Percentiles rank a stretch among this genome's conserved stretches.
Conservation (phyloP, 2,888 invertebrate species). For the Stenchaetothrips biformis region DNA sequence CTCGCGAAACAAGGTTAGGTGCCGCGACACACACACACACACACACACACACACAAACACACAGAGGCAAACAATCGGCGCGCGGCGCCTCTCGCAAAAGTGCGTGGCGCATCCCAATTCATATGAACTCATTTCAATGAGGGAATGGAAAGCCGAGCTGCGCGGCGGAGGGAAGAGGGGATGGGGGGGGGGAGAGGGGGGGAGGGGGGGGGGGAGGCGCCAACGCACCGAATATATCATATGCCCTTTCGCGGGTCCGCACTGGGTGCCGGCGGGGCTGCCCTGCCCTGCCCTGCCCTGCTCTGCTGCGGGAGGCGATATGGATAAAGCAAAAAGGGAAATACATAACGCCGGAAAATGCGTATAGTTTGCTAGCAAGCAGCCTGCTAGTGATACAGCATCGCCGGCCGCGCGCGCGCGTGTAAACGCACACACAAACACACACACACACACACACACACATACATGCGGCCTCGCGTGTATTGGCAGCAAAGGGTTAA, state of each 20-base stretch:
- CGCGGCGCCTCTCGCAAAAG: conserved; percentile 28
- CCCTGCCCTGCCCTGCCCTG: no score
- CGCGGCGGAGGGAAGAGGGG: background rate
- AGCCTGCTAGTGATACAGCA: no score
- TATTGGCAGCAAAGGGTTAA: no score
- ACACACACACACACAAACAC: background rate
- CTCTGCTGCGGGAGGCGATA: no score
- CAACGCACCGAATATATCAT: no score
- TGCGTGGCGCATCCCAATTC: conserved; percentile 30
- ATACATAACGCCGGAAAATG: background rate
- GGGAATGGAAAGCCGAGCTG: conserved; percentile 32
- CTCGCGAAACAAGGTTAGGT: background rate
- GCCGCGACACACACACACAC: background rate
- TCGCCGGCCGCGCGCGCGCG: no score
- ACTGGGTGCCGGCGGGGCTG: background rate
- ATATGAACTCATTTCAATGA: conserved; percentile 32
- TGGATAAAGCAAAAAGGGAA: background rate
- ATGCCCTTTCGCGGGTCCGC: no score
- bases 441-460: no score
- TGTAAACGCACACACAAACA: no score
- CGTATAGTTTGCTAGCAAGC: no score
- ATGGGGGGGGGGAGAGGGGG: background rate
- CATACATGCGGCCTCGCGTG: no score
- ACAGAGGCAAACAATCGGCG: conserved; percentile 28
- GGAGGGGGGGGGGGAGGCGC: background rate